Evolutionary conservation across 2,113 vertebrate species (phyloP), one percentile per base, ranked within the genome.

Genomic region (Cephalopholis sonnerati): DNA sequence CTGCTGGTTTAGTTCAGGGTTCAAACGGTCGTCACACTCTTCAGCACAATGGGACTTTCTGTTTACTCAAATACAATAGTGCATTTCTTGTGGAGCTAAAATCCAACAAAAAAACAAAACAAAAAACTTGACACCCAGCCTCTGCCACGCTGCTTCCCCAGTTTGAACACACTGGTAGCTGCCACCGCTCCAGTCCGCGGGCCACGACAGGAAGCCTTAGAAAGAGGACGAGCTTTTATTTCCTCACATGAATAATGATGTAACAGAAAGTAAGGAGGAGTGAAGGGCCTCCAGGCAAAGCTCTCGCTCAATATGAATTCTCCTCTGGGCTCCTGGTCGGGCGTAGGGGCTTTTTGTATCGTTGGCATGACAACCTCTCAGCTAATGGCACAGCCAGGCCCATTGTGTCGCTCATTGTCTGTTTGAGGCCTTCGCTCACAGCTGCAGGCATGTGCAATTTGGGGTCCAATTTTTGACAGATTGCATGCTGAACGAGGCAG

Each of bases 291-390:
- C 84, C 36, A 3, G 64, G 80, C 61, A 78, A 77, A 76, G 77
- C 63, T 66, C 53, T 54, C 3, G 2, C 80, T 90, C 75, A 74
- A 48, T 78, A 54, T 79, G 83, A 84, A 75, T 76, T 79, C 84
- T 87, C 82, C 73, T 81, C 57, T 17, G 63, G 51, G 74, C 66
- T 62, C 74, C 27, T 25, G 46, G 11, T n/a, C 2, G 18, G 68
- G 64, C 25, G 8, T 29, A 39, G 22, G 41, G 48, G 32, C 73
- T 87, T 89, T 93, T 90, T 91, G 69, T 79, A 51, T 32, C 3
- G 92, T 91, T 92, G 92, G 86, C 90, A 93, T 93, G 89, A 85
- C 91, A 91, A 93, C 93, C 81, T 62, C 65, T 68, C 48, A 27
- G 73, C 85, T 81, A 79, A 90, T 84, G 82, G 77, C 73, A 71